These are phyloP conservation scores for Pandemis cinnamomeana DNA, from an alignment of 2,888 invertebrate species.

Conservation along the genomic window DNA sequence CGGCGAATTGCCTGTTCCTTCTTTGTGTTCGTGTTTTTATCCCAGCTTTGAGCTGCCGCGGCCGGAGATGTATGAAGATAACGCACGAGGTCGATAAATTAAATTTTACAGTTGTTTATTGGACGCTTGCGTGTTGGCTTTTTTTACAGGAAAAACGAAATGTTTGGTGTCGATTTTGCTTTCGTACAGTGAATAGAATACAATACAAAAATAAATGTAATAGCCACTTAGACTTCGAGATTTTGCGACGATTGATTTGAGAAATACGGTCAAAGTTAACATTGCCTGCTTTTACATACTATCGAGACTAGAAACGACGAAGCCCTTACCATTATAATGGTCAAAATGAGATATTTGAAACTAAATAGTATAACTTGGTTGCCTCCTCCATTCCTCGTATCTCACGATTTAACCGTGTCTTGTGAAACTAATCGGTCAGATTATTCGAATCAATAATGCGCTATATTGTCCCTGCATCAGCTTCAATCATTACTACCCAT, in stretches of 20 bases:
- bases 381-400: slow-evolving; percentile 45
- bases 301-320: too few relatives aligned
- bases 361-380: background rate
- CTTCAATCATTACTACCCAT: slow-evolving; percentile 59
- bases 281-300: background rate
- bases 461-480: slow-evolving; percentile 48
- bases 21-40: slow-evolving; percentile 50
- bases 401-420: slow-evolving; percentile 39
- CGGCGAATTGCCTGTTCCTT: slow-evolving; percentile 75
- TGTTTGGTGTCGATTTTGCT: background rate
- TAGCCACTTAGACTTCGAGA: background rate
- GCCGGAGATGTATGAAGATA: slow-evolving; percentile 39
- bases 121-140: slow-evolving; percentile 8
- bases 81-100: slow-evolving; percentile 37
- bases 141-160: background rate
- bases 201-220: background rate
- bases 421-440: slow-evolving; percentile 60
- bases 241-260: background rate
- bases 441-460: slow-evolving; percentile 70
- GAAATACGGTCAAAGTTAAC: background rate
- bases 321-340: too few relatives aligned
- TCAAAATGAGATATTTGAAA: background rate
- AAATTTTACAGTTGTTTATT: slow-evolving; percentile 39
- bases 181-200: background rate
- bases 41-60: slow-evolving; percentile 30